Conservation (phyloP, 1,140 invertebrate species). For the Drosophila miranda region DNA sequence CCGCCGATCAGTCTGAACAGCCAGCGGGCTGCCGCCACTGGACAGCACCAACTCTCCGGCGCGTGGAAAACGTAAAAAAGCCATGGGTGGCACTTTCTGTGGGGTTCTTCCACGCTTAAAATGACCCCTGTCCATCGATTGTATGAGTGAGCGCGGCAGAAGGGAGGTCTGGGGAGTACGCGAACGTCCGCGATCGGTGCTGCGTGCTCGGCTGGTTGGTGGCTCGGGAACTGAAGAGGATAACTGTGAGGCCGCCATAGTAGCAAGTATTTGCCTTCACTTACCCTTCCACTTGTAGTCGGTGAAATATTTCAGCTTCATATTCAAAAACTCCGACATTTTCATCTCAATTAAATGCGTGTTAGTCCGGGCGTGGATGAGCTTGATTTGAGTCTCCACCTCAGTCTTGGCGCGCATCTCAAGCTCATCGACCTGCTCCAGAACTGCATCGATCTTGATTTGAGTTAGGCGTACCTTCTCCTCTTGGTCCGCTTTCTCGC, state of each 20-base stretch:
- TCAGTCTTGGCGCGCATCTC: constrained; percentile 11
- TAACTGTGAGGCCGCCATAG: neutral
- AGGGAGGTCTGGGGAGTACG: constrained; percentile 18
- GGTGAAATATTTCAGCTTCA: constrained; percentile 17
- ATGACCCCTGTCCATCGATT: too few relatives aligned
- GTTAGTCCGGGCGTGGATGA: constrained; percentile 25
- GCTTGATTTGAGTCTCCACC: constrained; percentile 1
- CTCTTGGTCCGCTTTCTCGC: constrained; percentile 12
- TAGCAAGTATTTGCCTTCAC: neutral
- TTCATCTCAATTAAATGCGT: constrained; percentile 52
- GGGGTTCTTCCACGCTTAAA: neutral
- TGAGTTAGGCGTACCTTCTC: constrained; percentile 54
- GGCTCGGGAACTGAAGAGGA: constrained; percentile 1
- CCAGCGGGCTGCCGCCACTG: constrained; percentile 84
- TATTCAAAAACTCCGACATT: constrained; percentile 39
- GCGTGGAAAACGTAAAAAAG: constrained; percentile 84
- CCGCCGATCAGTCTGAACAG: constrained; percentile 19
- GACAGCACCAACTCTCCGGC: constrained; percentile 84
- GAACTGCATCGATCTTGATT: constrained; percentile 37
- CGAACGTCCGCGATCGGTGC: constrained; percentile 1
- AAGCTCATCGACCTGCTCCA: too few relatives aligned
- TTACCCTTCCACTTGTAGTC: constrained; percentile 23
- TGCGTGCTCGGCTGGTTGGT: constrained; percentile 1
- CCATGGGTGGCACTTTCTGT: constrained; percentile 70
- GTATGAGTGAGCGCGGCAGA: neutral